Conservation (phyloP, 2,888 invertebrate species). For the Tipula vernalis region DNA sequence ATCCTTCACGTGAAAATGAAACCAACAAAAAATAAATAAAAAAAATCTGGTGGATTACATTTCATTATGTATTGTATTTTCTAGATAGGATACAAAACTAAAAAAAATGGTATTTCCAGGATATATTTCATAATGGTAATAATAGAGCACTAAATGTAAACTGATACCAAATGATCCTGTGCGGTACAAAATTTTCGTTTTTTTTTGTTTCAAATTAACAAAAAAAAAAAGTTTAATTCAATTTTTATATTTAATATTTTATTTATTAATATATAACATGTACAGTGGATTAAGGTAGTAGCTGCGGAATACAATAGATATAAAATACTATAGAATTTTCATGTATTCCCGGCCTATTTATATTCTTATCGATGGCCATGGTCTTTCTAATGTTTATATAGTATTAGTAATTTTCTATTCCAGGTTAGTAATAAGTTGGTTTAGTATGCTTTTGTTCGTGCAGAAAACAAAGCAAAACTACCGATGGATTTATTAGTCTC, state of each 20-base stretch:
- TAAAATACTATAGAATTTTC: background rate
- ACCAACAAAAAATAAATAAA: background rate
- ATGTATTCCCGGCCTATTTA: background rate
- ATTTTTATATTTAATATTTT: background rate
- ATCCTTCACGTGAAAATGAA: background rate
- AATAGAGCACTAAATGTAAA: background rate
- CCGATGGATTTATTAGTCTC: too few species aligned
- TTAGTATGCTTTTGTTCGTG: too few species aligned
- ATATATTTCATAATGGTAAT: background rate
- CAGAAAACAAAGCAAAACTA: too few species aligned
- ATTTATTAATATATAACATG: background rate
- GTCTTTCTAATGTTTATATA: too few species aligned
- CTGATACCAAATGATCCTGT: background rate
- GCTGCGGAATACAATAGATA: background rate
- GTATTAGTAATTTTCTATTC: too few species aligned
- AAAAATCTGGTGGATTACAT: background rate
- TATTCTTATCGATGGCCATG: too few species aligned
- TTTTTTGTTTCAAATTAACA: background rate
- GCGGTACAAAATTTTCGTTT: background rate
- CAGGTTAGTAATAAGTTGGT: too few species aligned
- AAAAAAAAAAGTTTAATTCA: background rate
- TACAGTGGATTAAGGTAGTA: background rate
- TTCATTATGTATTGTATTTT: conserved; percentile 4
- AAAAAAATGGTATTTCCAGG: background rate
- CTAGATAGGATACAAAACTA: background rate